Percentiles rank a stretch among this genome's conserved stretches.
Evolutionary conservation across 1,140 invertebrate species (phyloP).

Genomic region (Aporrectodea caliginosa): DNA sequence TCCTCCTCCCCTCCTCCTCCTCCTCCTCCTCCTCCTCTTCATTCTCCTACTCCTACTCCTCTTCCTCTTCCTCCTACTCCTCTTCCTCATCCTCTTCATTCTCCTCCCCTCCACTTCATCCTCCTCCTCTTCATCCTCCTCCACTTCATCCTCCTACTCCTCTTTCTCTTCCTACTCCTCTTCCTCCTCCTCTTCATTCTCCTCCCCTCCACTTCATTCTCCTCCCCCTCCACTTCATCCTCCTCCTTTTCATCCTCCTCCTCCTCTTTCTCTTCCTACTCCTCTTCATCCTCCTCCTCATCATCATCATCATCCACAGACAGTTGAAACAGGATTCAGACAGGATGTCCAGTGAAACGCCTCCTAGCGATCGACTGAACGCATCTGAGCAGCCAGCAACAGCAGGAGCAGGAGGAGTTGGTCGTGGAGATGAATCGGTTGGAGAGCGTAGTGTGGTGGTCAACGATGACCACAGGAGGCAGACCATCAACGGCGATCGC

Average conservation of each 20-base stretch:
- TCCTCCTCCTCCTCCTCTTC: background rate
- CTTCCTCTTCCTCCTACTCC: too few species aligned
- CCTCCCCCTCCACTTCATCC: too few species aligned
- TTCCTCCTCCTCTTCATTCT: background rate
- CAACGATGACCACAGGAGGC: background rate
- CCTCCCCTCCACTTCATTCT: background rate
- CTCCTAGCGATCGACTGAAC: background rate
- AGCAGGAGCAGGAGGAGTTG: background rate
- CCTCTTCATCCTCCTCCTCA: background rate
- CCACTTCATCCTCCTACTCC: background rate
- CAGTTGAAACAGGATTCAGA: too few species aligned
- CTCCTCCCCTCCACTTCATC: too few species aligned
- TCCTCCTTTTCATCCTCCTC: too few species aligned
- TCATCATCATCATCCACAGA: background rate
- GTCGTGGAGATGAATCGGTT: too few species aligned
- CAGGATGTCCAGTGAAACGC: too few species aligned
- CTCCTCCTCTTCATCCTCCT: background rate
- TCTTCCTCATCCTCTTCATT: too few species aligned
- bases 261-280: too few species aligned
- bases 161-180: background rate
- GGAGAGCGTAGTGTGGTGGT: too few species aligned
- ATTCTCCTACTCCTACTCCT: too few species aligned
- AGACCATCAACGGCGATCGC: background rate
- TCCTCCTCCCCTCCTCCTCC: background rate
- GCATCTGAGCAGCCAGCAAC: background rate